A percentile compares a stretch with the other conserved stretches of the same genome.
These are phyloP conservation scores for Isichthys henryi DNA, from an alignment of 2,113 vertebrate species.

Conservation along the genomic window DNA sequence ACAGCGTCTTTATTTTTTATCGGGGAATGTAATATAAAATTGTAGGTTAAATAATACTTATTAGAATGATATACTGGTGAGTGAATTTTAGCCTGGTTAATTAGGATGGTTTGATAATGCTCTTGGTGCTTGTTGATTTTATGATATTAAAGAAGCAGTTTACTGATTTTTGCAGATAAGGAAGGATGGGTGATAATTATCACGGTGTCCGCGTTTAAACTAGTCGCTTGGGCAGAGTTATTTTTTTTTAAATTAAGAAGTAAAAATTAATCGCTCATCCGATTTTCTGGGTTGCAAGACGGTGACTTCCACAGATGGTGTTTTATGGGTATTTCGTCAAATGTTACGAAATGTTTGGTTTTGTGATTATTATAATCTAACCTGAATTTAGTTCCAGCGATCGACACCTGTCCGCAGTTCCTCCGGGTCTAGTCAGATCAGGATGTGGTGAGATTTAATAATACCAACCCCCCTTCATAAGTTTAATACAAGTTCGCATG, in stretches of 20 bases:
- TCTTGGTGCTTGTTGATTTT: neutral
- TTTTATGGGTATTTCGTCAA: neutral
- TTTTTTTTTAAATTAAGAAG: neutral
- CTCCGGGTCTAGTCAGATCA: neutral
- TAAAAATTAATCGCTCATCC: neutral
- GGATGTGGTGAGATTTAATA: neutral
- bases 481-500: neutral
- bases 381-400: neutral
- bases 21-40: neutral
- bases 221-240: neutral
- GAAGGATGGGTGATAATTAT: neutral
- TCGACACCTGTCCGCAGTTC: neutral
- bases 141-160: neutral
- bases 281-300: neutral
- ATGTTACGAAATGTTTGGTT: neutral
- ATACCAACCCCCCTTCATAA: neutral
- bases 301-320: neutral
- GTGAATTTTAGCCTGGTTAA: neutral
- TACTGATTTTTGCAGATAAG: neutral
- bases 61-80: neutral
- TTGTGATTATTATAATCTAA: neutral
- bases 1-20: neutral
- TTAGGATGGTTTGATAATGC: neutral
- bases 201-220: neutral
- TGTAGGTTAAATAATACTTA: neutral